Evolutionary conservation across 64 coral and sea anemone species (phyloP), one percentile per base, ranked within the genome.

Genomic region (Stichodactyla helianthus): DNA sequence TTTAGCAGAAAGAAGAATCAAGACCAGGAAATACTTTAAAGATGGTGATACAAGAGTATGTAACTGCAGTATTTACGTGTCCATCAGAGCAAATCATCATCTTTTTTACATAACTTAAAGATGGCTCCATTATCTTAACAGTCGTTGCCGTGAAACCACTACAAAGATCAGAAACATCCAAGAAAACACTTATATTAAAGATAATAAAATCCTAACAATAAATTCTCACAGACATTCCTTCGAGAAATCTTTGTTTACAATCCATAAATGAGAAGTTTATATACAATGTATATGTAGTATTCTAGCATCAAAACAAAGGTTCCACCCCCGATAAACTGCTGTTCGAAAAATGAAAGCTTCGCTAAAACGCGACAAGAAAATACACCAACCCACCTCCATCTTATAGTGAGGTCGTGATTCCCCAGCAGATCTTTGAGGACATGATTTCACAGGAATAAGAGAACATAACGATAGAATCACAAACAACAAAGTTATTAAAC

Each of bases 401-500:
- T 88, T 93, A 93, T 93, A 93, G 86, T 93, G 91, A 93, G 82
- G 83, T 93, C 19, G 91, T 93, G 71, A 93, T 52, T 53, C 91
- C 91, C 78, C 82, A 93, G 28, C 87, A 88, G 18, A 93, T 93
- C 20, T 77, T 26, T 17, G 27, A 58, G 52, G 16, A 87, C 51
- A 87, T 55, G 18, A 54, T 76, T 68, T 87, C 22, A 54, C 50
- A 54, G 23, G 52, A 44, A 55, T 76, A 87, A 53, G 71, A 87
- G 71, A 77, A 81, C 31, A 81, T 52, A 20, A 15, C 7, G 6
- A 81, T 81, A 3, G 78, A 51, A 52, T 81, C 50, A 51, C 13
- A 9, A 54, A 52, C 27, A 77, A 51, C 20, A 26, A 77, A 54
- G 14, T 54, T 54, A 10, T 52, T 5, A 22, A 65, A 65, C 18